Evolutionary conservation across 2,113 vertebrate genomes (phyloP).

Genomic region (Trichomycterus rosablanca): DNA sequence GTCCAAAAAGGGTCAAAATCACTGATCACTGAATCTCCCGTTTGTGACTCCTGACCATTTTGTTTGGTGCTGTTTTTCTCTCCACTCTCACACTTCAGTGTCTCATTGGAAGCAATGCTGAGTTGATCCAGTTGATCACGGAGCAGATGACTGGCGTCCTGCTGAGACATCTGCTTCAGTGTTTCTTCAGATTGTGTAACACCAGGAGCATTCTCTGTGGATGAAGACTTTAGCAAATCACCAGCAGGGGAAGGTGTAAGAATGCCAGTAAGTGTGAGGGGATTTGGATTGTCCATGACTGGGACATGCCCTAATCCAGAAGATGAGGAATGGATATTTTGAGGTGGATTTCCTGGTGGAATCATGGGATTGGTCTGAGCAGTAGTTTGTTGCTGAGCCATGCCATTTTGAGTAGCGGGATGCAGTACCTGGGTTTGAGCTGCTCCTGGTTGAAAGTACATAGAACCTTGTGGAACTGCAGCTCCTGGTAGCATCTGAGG

Average conservation of each 20-base stretch:
- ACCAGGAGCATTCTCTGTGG: neutral
- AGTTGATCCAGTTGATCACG: conserved; percentile 50
- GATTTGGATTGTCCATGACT: conserved; percentile 41
- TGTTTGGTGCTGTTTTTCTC: too few species aligned
- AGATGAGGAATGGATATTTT: neutral
- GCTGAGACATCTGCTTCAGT: neutral
- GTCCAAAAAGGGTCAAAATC: too few species aligned
- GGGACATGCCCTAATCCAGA: neutral
- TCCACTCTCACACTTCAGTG: conserved; percentile 58
- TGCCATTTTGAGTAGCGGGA: neutral
- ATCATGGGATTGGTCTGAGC: conserved; percentile 29
- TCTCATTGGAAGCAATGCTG: conserved; percentile 68
- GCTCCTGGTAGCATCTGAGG: conserved; percentile 16
- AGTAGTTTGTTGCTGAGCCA: conserved; percentile 4
- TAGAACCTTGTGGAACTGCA: neutral
- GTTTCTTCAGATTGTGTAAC: neutral
- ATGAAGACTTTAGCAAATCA: neutral
- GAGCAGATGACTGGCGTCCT: neutral
- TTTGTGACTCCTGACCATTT: too few species aligned
- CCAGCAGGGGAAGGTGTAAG: conserved; percentile 35
- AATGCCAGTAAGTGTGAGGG: conserved; percentile 17
- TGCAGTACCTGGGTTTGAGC: neutral
- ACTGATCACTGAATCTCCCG: too few species aligned
- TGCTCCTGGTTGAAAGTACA: conserved; percentile 16
- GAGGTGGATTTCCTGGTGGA: conserved; percentile 14